These are phyloP conservation scores for Achlya flavicornis DNA, from an alignment of 2,888 invertebrate species.

Conservation along the genomic window DNA sequence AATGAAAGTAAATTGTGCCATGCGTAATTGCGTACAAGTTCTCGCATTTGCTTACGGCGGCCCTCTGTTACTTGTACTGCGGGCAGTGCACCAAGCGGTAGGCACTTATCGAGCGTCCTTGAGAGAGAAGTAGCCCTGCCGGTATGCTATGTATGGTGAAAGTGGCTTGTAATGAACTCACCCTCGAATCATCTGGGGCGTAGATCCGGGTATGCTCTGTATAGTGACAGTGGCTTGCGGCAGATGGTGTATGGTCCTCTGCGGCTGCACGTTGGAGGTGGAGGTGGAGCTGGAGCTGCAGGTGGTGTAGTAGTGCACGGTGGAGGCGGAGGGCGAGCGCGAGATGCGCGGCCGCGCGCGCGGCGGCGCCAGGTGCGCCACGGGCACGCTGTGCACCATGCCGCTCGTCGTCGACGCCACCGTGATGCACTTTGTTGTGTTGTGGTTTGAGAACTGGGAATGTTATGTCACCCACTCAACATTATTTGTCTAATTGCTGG, in stretches of 20 bases:
- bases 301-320: constrained; percentile 67
- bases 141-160: too few relatives aligned
- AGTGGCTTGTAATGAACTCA: too few relatives aligned
- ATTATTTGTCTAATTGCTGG: too few relatives aligned
- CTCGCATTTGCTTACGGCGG: too few relatives aligned
- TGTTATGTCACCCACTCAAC: not conserved
- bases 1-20: too few relatives aligned
- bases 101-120: too few relatives aligned
- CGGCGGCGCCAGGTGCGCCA: constrained; percentile 68
- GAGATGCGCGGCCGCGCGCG: constrained; percentile 67
- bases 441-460: constrained; percentile 65
- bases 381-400: constrained; percentile 76
- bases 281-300: constrained; percentile 61
- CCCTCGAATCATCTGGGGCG: constrained; percentile 74
- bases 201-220: constrained; percentile 70
- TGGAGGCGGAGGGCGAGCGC: constrained; percentile 45
- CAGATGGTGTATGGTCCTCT: constrained; percentile 62
- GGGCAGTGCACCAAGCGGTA: too few relatives aligned
- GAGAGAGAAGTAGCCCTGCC: too few relatives aligned
- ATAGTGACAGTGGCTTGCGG: constrained; percentile 74
- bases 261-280: constrained; percentile 39
- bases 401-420: constrained; percentile 78
- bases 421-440: constrained; percentile 76
- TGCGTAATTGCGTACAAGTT: too few relatives aligned
- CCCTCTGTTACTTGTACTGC: too few relatives aligned